Percentiles rank a stretch among this genome's conserved stretches.
These are phyloP conservation scores for Archegozetes longisetosus DNA, from an alignment of 1,140 invertebrate species.

Conservation along the genomic window DNA sequence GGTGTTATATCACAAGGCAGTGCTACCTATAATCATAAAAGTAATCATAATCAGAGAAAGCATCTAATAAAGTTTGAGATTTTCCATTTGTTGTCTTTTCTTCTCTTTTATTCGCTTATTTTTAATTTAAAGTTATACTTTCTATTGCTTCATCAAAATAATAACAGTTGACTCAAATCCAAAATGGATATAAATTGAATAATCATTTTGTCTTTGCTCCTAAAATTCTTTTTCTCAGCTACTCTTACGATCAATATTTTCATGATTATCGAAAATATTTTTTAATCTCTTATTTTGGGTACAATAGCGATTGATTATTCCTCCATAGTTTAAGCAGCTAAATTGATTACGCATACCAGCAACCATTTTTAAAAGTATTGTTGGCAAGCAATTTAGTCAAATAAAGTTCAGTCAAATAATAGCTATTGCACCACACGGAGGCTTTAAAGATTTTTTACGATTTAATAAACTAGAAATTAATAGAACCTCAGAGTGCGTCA, in stretches of 20 bases:
- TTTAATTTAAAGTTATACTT: background rate
- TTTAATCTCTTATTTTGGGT: background rate
- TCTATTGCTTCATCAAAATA: background rate
- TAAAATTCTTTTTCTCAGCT: background rate
- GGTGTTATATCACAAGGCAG: conserved; percentile 68
- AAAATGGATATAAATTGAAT: background rate
- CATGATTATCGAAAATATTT: background rate
- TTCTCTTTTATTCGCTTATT: background rate
- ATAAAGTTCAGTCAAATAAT: no score
- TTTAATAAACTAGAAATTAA: no score
- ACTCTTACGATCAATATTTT: background rate
- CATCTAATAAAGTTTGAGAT: background rate
- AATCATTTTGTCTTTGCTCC: background rate
- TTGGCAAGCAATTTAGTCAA: no score
- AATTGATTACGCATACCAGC: no score
- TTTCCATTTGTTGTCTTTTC: background rate
- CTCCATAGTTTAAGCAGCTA: no score
- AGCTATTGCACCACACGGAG: no score
- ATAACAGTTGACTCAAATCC: background rate
- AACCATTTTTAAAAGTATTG: no score
- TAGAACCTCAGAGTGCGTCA: no score
- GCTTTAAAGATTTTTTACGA: no score
- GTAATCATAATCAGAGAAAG: background rate
- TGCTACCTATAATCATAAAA: conserved; percentile 35
- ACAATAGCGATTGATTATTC: no score